Percentiles rank a stretch among this genome's conserved stretches.
phyloP scores from a whole-genome alignment of 2,888 invertebrate species.

The Rhopalosiphum nymphaeae region DNA sequence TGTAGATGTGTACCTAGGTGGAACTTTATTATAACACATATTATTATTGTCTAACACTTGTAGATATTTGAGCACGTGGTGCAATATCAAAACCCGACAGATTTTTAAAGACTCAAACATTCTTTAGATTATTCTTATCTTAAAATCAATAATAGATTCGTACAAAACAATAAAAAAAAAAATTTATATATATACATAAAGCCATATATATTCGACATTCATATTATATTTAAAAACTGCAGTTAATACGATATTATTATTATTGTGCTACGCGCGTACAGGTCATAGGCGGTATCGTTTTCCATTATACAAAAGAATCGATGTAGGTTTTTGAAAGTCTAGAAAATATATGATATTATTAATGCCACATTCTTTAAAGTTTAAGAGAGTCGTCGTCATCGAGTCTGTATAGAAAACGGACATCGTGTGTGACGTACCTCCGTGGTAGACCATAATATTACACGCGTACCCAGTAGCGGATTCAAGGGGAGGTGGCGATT shows the following conservation, averaged over 20 bases:
- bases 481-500: no score
- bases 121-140: background rate
- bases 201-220: no score
- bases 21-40: no score
- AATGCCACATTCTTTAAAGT: background rate
- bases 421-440: background rate
- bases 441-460: background rate
- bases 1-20: background rate
- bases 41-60: background rate
- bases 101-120: background rate
- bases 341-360: background rate
- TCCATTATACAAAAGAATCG: background rate
- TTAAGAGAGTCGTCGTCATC: background rate
- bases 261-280: background rate
- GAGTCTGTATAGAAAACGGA: background rate
- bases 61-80: background rate
- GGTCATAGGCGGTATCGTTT: background rate
- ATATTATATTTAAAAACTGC: background rate
- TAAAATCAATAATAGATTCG: background rate
- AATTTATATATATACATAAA: no score
- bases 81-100: background rate
- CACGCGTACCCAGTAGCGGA: background rate
- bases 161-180: background rate
- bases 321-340: background rate
- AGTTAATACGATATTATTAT: background rate